Base-by-base conservation (phyloP, 2,888 invertebrate species). In the Pachydiplax longipennis region DNA sequence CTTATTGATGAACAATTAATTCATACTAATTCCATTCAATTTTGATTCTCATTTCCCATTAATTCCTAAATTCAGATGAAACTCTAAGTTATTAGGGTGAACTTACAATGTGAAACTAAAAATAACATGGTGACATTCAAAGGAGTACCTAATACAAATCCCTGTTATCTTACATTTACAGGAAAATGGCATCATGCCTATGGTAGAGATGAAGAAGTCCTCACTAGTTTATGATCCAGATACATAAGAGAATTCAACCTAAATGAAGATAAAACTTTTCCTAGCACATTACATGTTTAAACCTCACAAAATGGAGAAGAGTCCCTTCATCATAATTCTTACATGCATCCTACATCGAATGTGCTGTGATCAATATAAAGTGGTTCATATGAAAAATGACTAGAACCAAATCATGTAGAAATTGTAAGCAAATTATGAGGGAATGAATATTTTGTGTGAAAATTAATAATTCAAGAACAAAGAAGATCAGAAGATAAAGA, bases 141-240 rank as follows among this genome's bases (percentile, higher is more conserved):
- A 6, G 0, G 6, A 8, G 4, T 44, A n/a, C 15, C 13, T n/a
- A 31, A 15, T 37, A 40, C 37, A 12, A 61, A 44, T 31, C 31
- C 35, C 5, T 13, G 12, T 8, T n/a, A 15, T 80, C 48, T 18
- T 48, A 90, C 3, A 53, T 92, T 93, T 94, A 92, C 94, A 96
- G 95, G 96, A 96, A 93, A 95, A 95, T 92, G 95, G 95, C 91
- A 95, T 95, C 92, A 93, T 96, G 92, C 96, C 96, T 92, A 95
- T 96, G 95, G 95, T 95, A 93, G 96, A 96, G 93, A 94, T 96
- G 94, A 95, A 96, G 94, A 96, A 96, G 94, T 95, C 95, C 0
- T 94, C 95, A 92, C 94, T 95, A 92, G 95, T 95, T 93, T 95
- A 95, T 94, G 95, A 95, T 92, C 94, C 94, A 93, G 95, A 95